Evolutionary conservation across 1,140 invertebrate species (phyloP).

Genomic region (Pseudomyrmex gracilis): DNA sequence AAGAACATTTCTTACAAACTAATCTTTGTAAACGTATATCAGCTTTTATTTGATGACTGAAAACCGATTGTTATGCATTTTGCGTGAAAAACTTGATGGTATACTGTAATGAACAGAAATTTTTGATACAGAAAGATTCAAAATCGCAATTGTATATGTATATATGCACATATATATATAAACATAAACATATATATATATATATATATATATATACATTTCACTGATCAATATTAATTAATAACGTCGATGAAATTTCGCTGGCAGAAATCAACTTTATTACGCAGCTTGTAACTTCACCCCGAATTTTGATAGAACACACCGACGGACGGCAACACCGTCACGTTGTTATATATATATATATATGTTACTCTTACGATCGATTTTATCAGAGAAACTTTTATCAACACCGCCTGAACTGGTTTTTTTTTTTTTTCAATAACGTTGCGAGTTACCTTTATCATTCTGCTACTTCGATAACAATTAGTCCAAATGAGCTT

Average conservation of each 20-base stretch:
- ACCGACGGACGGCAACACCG: neutral
- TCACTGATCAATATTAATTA: no score
- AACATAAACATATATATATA: no score
- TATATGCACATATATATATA: neutral
- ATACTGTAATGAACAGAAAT: no score
- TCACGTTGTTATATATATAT: neutral
- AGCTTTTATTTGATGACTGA: no score
- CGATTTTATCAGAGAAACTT: neutral
- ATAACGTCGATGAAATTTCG: neutral
- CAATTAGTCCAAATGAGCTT: slow-evolving; percentile 19
- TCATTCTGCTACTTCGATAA: neutral
- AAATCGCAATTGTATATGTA: neutral
- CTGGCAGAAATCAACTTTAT: no score
- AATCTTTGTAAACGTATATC: no score
- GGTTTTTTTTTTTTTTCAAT: neutral
- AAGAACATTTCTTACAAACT: no score
- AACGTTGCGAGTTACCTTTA: slow-evolving; percentile 14
- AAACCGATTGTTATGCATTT: no score
- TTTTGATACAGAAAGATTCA: neutral
- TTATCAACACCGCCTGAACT: neutral
- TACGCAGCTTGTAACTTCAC: slow-evolving; percentile 1
- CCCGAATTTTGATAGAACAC: neutral
- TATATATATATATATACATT: no score
- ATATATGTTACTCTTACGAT: neutral
- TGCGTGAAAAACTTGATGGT: no score